These are phyloP conservation scores for Magallana angulata DNA, from an alignment of 1,140 invertebrate species.

Conservation along the genomic window DNA sequence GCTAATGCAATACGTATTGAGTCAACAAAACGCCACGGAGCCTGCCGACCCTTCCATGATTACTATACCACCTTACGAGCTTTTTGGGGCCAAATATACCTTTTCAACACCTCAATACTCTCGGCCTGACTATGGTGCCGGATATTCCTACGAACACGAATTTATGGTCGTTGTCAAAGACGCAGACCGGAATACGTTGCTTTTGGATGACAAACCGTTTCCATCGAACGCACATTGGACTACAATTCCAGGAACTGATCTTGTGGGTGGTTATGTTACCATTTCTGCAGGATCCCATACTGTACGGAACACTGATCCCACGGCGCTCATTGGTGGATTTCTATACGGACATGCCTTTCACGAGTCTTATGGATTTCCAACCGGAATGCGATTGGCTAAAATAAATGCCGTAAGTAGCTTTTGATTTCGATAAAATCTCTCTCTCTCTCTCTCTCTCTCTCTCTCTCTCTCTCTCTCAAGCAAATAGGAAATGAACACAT, in stretches of 20 bases:
- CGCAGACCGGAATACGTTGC: constrained; percentile 54
- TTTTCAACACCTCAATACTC: constrained; percentile 65
- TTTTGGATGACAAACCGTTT: constrained; percentile 52
- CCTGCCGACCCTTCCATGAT: constrained; percentile 66
- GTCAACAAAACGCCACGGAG: constrained; percentile 48
- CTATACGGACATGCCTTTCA: constrained; percentile 59
- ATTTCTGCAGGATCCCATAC: constrained; percentile 58
- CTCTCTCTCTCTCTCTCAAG: too few species aligned
- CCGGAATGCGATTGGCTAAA: constrained; percentile 60
- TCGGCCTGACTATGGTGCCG: constrained; percentile 47
- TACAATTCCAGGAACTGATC: constrained; percentile 54
- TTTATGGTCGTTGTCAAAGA: constrained; percentile 64
- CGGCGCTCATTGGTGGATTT: constrained; percentile 61
- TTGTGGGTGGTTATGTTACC: constrained; percentile 51
- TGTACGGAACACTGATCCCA: constrained; percentile 59
- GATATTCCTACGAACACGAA: constrained; percentile 55
- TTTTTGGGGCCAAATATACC: constrained; percentile 68
- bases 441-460: too few species aligned
- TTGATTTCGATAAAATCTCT: too few species aligned
- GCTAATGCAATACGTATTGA: constrained; percentile 48
- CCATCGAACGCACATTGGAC: constrained; percentile 49
- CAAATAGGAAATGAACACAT: too few species aligned
- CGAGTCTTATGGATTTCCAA: constrained; percentile 65
- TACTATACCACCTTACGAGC: constrained; percentile 63
- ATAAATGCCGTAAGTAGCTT: constrained; percentile 57